A percentile compares a stretch with the other conserved stretches of the same genome.
These are phyloP conservation scores for Pagetopsis macropterus DNA, from an alignment of 2,797 vertebrate genomes.

Conservation along the genomic window DNA sequence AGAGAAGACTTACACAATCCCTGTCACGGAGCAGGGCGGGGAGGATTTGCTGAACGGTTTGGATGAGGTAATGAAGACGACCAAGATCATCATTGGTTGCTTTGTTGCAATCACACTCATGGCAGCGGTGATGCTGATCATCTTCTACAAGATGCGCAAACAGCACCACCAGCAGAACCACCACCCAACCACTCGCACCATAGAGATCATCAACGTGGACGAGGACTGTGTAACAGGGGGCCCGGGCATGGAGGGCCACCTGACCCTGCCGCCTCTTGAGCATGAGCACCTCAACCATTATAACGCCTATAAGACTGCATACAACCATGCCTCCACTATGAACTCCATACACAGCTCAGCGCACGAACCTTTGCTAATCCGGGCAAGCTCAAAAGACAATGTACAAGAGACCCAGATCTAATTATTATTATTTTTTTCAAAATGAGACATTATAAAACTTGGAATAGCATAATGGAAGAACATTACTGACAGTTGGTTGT, in stretches of 20 bases:
- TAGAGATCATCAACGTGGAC: conserved; percentile 99
- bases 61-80: conserved; percentile 99
- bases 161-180: conserved; percentile 99
- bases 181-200: conserved; percentile 94
- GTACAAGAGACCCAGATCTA: conserved; percentile 99
- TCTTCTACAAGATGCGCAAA: conserved; percentile 99
- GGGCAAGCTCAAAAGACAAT: conserved; percentile 99
- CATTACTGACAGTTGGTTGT: conserved; percentile 65
- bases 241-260: conserved; percentile 94
- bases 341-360: conserved; percentile 99
- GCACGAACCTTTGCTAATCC: conserved; percentile 99
- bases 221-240: conserved; percentile 95
- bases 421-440: conserved; percentile 76
- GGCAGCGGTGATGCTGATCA: conserved; percentile 99
- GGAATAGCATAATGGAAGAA: conserved; percentile 71
- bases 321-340: conserved; percentile 98
- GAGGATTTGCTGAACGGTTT: conserved; percentile 92
- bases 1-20: conserved; percentile 93
- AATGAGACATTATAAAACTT: conserved; percentile 80
- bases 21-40: conserved; percentile 89
- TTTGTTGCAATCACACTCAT: conserved; percentile 99
- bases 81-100: conserved; percentile 99
- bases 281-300: conserved; percentile 99
- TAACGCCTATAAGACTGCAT: conserved; percentile 97
- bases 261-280: conserved; percentile 96